Evolutionary conservation across 2,113 vertebrate species (phyloP).

Genomic region (Monarcha castaneiventris): DNA sequence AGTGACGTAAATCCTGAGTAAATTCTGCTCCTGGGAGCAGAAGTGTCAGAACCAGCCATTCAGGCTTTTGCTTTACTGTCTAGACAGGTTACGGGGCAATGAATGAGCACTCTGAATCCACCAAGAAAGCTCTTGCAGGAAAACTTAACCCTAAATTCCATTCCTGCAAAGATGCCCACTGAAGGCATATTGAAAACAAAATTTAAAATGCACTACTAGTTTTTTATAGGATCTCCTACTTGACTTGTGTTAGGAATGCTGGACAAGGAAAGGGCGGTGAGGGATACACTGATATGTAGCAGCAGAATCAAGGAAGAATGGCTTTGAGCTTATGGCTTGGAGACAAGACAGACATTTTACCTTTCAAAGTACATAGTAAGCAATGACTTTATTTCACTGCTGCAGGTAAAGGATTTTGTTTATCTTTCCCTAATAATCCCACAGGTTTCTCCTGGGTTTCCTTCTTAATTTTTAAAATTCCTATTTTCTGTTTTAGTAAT

Average conservation of each 20-base stretch:
- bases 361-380: background rate
- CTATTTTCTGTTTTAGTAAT: background rate
- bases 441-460: background rate
- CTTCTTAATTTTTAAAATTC: background rate
- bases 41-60: background rate
- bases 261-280: background rate
- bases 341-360: background rate
- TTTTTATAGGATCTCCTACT: background rate
- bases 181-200: background rate
- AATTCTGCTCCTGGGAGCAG: background rate
- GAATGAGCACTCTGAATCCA: background rate
- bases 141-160: background rate
- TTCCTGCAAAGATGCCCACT: background rate
- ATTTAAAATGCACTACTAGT: background rate
- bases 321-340: background rate
- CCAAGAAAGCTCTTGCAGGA: background rate
- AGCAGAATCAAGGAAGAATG: background rate
- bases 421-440: background rate
- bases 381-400: background rate
- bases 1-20: background rate
- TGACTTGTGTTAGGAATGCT: background rate
- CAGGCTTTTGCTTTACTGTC: background rate
- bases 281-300: background rate
- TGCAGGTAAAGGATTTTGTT: background rate
- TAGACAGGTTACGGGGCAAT: background rate